Base-by-base conservation (phyloP, 2,113 vertebrate genomes). In the Fregetta grallaria region DNA sequence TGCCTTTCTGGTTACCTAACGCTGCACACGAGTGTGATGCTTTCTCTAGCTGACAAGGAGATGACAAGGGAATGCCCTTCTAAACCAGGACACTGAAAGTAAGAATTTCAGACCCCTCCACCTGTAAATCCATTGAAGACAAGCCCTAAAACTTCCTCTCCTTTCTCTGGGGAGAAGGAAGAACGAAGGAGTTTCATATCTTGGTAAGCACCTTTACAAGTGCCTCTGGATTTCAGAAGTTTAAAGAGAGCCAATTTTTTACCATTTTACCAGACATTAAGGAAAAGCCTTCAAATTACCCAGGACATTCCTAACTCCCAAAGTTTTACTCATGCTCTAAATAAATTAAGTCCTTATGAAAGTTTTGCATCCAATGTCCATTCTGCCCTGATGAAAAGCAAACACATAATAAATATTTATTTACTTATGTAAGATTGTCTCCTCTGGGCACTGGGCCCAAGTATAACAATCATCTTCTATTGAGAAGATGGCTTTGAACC, bases 401-500 rank as follows among this genome's bases (percentile, higher is more conserved):
- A 58, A 94, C 73, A 89, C 11, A 38, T 38, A 38, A 38, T 38
- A 38, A 88, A n/a, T 65, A 66, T 88, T 89, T 91, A 61, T 96
- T 92, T 95, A 75, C 79, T 96, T 94, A 78, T 11, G 34, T 94
- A 96, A 94, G 62, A 55, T 15, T 79, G 56, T 17, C n/a, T 74
- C 16, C n/a, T 88, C 70, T 94, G 70, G 90, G 61, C 70, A 84
- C 66, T 22, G 19, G 74, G 86, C 84, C 97, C 62, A 89, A 75
- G 59, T 42, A 7, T 9, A 90, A 70, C 92, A 89, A 87, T 90
- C 92, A 75, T 53, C 15, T 36, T 88, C 65, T 58, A 44, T 83
- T 70, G 91, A 96, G 86, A 82, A 36, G 40, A 79, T 96, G 94
- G 88, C 65, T 94, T 88, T 95, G 90, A 62, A 96, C 84, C 92